Evolutionary conservation across 2,113 vertebrate species (phyloP).

Genomic region (Apteryx owenii): DNA sequence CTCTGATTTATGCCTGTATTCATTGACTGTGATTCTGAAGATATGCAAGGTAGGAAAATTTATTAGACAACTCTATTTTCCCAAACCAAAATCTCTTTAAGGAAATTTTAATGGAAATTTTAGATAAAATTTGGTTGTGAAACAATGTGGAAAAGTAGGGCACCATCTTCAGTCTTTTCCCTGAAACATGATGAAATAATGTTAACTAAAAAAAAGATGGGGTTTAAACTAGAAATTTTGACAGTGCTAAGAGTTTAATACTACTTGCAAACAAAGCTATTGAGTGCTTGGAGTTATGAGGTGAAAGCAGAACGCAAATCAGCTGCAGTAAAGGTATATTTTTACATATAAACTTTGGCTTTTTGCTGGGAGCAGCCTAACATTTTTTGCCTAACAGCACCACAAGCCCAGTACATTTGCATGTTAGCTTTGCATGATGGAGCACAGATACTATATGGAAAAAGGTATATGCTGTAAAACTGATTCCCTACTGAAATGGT

Average conservation of each 20-base stretch:
- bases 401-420: constrained; percentile 5
- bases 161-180: background rate
- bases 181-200: background rate
- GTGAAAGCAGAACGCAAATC: background rate
- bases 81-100: background rate
- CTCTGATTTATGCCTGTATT: background rate
- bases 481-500: constrained; percentile 47
- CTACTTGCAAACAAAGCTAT: background rate
- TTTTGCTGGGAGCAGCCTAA: background rate
- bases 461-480: constrained; percentile 36
- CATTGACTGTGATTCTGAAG: background rate
- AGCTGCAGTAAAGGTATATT: background rate
- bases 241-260: background rate
- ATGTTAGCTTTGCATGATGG: background rate
- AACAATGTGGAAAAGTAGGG: background rate
- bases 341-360: background rate
- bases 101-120: background rate
- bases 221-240: background rate
- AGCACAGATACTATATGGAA: constrained; percentile 46
- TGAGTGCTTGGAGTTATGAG: background rate
- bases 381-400: constrained; percentile 6
- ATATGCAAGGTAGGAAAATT: background rate
- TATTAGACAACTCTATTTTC: background rate
- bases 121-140: background rate
- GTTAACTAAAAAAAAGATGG: background rate